Evolutionary conservation across 92 coral and sea anemone genomes (phyloP).

Genomic region (Palythoa heliodiscus): DNA sequence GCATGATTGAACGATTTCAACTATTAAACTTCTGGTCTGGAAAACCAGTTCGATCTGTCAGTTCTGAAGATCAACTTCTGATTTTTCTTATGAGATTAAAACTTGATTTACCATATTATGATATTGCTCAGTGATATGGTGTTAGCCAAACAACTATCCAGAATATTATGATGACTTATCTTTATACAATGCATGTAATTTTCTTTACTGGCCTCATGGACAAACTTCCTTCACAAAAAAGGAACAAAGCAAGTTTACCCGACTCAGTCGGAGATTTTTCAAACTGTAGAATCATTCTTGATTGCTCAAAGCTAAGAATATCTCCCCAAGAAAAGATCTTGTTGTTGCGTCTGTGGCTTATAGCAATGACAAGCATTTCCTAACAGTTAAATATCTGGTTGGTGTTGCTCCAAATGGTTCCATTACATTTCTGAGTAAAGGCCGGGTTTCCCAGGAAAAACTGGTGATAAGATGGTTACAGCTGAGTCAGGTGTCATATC

Average conservation of each 20-base stretch:
- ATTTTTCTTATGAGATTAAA: too few relatives aligned
- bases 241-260: neutral
- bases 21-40: neutral
- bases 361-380: neutral
- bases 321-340: neutral
- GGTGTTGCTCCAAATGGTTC: neutral
- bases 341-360: too few relatives aligned
- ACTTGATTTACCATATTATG: neutral
- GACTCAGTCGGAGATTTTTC: neutral
- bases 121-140: neutral
- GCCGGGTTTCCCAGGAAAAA: neutral
- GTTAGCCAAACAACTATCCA: neutral
- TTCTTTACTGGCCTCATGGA: neutral
- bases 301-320: neutral
- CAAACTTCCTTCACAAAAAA: neutral
- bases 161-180: neutral
- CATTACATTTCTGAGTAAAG: neutral
- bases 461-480: neutral
- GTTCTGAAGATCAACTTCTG: conserved; percentile 3
- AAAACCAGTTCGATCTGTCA: too few relatives aligned
- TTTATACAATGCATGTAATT: neutral
- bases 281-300: neutral
- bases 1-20: too few relatives aligned
- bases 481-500: neutral
- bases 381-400: neutral